Evolutionary conservation across 2,888 invertebrate species (phyloP).

Genomic region (Dasysyrphus albostriatus): DNA sequence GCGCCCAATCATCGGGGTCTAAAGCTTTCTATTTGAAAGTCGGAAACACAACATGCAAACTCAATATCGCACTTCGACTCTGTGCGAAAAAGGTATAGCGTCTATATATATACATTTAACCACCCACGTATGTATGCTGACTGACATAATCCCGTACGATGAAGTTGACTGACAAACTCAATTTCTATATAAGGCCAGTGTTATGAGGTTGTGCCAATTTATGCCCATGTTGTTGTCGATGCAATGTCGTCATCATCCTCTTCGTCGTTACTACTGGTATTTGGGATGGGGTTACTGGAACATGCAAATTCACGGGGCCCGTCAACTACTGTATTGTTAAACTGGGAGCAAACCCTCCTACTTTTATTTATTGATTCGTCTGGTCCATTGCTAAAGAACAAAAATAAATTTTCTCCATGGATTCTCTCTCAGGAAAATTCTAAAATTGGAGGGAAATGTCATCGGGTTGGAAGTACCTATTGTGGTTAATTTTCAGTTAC

Average conservation of each 20-base stretch:
- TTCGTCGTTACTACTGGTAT: neutral
- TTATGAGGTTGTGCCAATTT: conserved; percentile 69
- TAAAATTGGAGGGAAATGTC: neutral
- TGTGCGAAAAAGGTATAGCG: conserved; percentile 6
- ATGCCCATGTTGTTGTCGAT: conserved; percentile 23
- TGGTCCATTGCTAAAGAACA: conserved; percentile 29
- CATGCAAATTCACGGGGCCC: conserved; percentile 49
- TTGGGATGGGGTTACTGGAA: conserved; percentile 13
- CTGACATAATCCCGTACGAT: conserved; percentile 50
- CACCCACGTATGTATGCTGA: conserved; percentile 43
- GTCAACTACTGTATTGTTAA: conserved; percentile 16
- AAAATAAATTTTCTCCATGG: neutral
- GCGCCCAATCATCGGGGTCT: neutral
- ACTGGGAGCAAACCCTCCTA: neutral
- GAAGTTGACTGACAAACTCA: conserved; percentile 60
- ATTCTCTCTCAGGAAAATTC: neutral
- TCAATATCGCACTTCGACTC: conserved; percentile 41
- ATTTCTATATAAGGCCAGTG: conserved; percentile 67
- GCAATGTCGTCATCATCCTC: conserved; percentile 24
- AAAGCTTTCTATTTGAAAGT: conserved; percentile 2
- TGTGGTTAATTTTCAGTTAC: conserved; percentile 1
- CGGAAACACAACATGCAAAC: conserved; percentile 39
- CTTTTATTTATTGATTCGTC: neutral
- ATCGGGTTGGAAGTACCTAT: neutral
- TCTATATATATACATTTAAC: neutral